phyloP scores from a whole-genome alignment of 2,888 invertebrate species.

The Anaspis maculata region DNA sequence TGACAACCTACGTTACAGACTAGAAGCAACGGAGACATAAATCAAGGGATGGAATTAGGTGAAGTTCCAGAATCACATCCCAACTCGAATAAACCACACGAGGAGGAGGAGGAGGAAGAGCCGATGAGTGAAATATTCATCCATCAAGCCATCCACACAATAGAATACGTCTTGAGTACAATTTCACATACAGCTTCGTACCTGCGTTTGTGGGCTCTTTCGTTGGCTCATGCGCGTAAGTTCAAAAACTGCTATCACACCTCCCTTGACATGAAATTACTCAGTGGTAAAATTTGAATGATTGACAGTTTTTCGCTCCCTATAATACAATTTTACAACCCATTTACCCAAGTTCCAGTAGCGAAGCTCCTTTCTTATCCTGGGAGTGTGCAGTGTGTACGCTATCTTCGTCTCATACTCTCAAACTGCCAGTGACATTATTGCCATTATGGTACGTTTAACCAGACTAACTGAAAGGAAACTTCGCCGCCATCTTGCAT shows the following conservation, averaged over 20 bases:
- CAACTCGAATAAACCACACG: constrained; percentile 31
- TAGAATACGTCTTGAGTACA: constrained; percentile 92
- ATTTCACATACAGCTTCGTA: constrained; percentile 96
- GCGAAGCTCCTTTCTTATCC: no score
- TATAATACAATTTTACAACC: no score
- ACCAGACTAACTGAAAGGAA: no score
- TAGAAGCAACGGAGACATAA: constrained; percentile 53
- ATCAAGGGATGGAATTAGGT: constrained; percentile 57
- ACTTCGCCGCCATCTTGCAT: no score
- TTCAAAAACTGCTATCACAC: constrained; percentile 21
- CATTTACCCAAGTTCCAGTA: no score
- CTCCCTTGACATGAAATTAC: not conserved
- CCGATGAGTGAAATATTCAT: constrained; percentile 84
- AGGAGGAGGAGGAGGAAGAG: constrained; percentile 50
- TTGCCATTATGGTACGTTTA: no score
- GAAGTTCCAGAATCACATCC: constrained; percentile 42
- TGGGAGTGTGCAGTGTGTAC: no score
- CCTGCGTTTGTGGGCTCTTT: constrained; percentile 91
- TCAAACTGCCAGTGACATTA: no score
- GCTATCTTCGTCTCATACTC: no score
- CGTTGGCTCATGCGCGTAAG: constrained; percentile 90
- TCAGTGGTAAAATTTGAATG: no score
- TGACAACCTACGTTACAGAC: no score
- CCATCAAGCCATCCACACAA: constrained; percentile 91
- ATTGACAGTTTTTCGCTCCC: no score